Conservation (phyloP, 2,888 invertebrate species). For the Acanthosepion lycidas region DNA sequence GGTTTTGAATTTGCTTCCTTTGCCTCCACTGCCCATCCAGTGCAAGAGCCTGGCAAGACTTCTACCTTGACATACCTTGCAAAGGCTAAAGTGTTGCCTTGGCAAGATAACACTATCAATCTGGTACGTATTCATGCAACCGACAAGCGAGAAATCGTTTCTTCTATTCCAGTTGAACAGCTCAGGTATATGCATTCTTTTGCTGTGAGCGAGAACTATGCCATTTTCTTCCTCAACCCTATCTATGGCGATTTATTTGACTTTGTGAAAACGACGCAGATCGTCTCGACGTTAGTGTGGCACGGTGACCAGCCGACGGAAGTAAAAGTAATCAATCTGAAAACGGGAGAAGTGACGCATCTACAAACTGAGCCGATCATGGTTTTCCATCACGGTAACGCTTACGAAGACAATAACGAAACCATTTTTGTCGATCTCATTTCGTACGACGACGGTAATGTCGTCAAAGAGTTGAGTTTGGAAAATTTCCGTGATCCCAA, state of each 20-base stretch:
- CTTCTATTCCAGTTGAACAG: conserved; percentile 61
- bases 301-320: conserved; percentile 57
- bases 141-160: conserved; percentile 61
- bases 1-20: conserved; percentile 59
- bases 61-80: conserved; percentile 66
- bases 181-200: conserved; percentile 73
- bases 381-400: conserved; percentile 70
- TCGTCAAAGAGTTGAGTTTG: conserved; percentile 63
- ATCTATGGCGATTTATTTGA: conserved; percentile 65
- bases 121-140: conserved; percentile 63
- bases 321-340: conserved; percentile 64
- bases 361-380: conserved; percentile 62
- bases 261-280: conserved; percentile 62
- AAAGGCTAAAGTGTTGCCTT: conserved; percentile 63
- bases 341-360: conserved; percentile 57
- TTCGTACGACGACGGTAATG: conserved; percentile 63
- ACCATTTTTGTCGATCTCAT: conserved; percentile 64
- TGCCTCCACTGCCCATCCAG: conserved; percentile 70
- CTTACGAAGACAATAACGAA: conserved; percentile 60
- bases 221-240: conserved; percentile 67
- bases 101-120: conserved; percentile 58
- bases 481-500: conserved; percentile 58
- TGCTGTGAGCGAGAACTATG: conserved; percentile 65
- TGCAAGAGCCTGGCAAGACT: conserved; percentile 65
- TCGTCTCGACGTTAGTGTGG: conserved; percentile 68